Conservation (phyloP, 2,888 invertebrate genomes). For the Scaptomyza reducta region DNA sequence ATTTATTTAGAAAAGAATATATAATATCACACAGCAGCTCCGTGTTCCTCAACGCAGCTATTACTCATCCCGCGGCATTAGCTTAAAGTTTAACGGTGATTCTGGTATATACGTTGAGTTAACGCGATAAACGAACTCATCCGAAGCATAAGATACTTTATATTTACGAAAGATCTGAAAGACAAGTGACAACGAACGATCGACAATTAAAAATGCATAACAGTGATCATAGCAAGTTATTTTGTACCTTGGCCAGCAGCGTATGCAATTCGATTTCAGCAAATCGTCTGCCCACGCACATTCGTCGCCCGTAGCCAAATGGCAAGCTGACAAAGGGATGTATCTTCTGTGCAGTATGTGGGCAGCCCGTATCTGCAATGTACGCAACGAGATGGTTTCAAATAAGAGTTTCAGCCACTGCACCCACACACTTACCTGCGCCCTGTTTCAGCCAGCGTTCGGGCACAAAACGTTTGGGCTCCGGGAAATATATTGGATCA, state of each 20-base stretch:
- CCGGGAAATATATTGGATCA: conserved; percentile 89
- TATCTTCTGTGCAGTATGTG: conserved; percentile 86
- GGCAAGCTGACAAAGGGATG: conserved; percentile 91
- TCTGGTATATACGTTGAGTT: conserved; percentile 90
- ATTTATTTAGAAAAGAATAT: too few relatives aligned
- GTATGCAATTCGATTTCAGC: conserved; percentile 92
- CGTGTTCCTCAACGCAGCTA: conserved; percentile 16
- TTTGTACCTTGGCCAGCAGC: conserved; percentile 88
- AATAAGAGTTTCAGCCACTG: neutral
- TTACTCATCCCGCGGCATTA: conserved; percentile 84
- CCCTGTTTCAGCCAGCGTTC: conserved; percentile 90
- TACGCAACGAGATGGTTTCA: conserved; percentile 1
- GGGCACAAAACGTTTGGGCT: conserved; percentile 89
- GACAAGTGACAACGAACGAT: neutral
- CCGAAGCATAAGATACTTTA: conserved; percentile 88
- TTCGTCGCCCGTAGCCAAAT: conserved; percentile 90
- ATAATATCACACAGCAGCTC: neutral
- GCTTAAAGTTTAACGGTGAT: conserved; percentile 89
- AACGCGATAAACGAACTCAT: conserved; percentile 88
- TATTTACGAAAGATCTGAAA: conserved; percentile 89
- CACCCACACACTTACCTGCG: conserved; percentile 67
- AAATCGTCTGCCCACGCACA: conserved; percentile 91
- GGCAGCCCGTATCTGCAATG: conserved; percentile 66
- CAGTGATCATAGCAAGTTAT: neutral
- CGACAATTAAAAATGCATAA: conserved; percentile 21